Conservation (phyloP, 1,140 invertebrate genomes). For the Diachasma alloeum region DNA sequence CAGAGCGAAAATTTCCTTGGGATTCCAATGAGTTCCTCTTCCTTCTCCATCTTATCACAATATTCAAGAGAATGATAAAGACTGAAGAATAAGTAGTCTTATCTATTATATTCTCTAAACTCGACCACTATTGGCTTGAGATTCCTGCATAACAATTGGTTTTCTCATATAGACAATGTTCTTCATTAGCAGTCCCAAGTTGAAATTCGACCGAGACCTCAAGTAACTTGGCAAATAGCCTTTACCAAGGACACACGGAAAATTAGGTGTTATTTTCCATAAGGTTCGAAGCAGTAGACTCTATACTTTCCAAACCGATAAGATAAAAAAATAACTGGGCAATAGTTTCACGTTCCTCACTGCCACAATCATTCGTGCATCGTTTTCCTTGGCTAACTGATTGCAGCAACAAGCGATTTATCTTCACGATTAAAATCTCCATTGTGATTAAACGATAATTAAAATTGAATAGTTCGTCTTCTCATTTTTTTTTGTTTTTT, state of each 20-base stretch:
- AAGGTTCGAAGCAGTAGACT: not conserved
- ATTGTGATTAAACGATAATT: too few species aligned
- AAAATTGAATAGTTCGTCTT: too few species aligned
- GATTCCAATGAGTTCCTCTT: not conserved
- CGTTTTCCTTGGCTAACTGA: too few species aligned
- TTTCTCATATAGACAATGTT: not conserved
- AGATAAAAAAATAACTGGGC: too few species aligned
- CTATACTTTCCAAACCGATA: too few species aligned
- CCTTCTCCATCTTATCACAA: not conserved
- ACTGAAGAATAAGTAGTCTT: not conserved
- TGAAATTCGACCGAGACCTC: not conserved
- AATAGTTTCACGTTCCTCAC: too few species aligned
- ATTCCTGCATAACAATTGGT: not conserved
- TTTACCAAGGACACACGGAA: not conserved
- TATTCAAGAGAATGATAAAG: not conserved
- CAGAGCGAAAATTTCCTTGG: too few species aligned
- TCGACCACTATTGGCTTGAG: not conserved
- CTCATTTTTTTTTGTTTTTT: too few species aligned
- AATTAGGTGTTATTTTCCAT: not conserved
- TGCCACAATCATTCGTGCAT: too few species aligned
- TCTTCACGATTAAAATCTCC: too few species aligned
- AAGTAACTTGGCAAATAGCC: not conserved
- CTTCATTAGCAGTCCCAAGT: not conserved
- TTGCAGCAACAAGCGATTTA: too few species aligned
- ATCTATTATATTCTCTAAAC: not conserved